Evolutionary conservation across 2,797 vertebrate genomes (phyloP), one percentile per base, ranked within the genome.

Genomic region (Salarias fasciatus): DNA sequence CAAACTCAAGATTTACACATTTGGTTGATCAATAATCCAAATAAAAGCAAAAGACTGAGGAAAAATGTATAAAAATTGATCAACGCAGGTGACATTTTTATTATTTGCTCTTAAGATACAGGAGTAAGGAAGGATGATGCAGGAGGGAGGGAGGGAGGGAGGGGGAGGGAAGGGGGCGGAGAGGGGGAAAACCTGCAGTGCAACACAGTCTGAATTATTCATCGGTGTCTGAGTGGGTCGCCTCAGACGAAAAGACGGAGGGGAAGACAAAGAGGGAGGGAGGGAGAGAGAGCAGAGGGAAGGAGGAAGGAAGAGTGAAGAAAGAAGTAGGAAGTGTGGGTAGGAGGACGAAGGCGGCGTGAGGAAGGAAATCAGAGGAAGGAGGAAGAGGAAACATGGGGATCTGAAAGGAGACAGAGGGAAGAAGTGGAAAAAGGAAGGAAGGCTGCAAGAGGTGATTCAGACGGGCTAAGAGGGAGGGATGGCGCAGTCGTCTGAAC

Each of bases 191-290:
- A 83, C 83, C 89, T 89, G 92, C 88, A 92, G 84, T 90, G 88
- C 87, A 89, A 89, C 86, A 91, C 84, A 43, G 78, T 72, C 83
- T 91, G 90, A 92, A 91, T 93, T 82, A 91, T 92, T 91, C 84
- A 91, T 92, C 69, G 33, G 51, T 48, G 80, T 89, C 87, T 88
- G 88, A 85, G 82, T 77, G 69, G 73, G 82, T 75, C 53, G 55
- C 65, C 58, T 67, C 71, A 76, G 79, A 86, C 28, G n/a, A 72
- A 72, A 68, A 68, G 53, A 61, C 12, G 75, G 61, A 69, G 41
- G 57, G 36, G 28, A 30, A 62, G 50, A n/a, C 29, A 30, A 40
- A 52, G 50, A 40, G n/a, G 40, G 13, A 54, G 14, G 11, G 44
- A 14, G 46, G 64, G 30, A 53, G 33, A 38, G 67, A 30, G 47